A percentile compares a stretch with the other conserved stretches of the same genome.
Conservation (phyloP, 35 echinoderm and acorn worm genomes). For the Apostichopus japonicus region DNA sequence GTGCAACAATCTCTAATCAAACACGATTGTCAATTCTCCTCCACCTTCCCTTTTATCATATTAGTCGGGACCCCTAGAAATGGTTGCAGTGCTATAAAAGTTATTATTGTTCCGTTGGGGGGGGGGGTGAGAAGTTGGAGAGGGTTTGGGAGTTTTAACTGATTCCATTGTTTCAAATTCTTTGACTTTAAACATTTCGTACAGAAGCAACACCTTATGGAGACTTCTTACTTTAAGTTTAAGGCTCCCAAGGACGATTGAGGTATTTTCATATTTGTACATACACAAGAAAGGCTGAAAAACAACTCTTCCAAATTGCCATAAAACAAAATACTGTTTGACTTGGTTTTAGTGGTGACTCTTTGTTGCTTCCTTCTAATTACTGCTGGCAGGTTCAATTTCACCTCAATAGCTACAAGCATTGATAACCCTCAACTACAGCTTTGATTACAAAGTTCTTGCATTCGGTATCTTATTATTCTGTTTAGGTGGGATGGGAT, state of each 20-base stretch:
- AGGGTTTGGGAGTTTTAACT: no score
- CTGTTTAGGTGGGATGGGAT: background rate
- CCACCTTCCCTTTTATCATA: no score
- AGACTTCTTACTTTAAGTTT: background rate
- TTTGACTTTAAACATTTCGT: no score
- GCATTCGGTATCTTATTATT: background rate
- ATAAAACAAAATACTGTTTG: background rate
- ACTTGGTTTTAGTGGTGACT: background rate
- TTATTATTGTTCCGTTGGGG: no score
- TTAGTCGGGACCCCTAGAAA: no score
- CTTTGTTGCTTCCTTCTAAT: background rate
- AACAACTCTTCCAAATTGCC: no score
- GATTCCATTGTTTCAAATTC: no score
- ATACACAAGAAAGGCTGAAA: background rate
- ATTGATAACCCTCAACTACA: background rate
- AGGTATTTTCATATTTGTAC: background rate
- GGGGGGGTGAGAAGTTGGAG: no score
- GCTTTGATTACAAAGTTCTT: background rate
- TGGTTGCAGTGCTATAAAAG: no score
- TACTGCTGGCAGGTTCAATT: slow-evolving; percentile 3
- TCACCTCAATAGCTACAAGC: background rate
- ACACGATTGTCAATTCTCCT: no score
- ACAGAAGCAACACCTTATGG: no score
- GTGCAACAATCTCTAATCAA: no score
- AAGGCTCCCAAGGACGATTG: slow-evolving; percentile 1